phyloP scores from a whole-genome alignment of 2,113 vertebrate genomes.

The Montifringilla adamsi region DNA sequence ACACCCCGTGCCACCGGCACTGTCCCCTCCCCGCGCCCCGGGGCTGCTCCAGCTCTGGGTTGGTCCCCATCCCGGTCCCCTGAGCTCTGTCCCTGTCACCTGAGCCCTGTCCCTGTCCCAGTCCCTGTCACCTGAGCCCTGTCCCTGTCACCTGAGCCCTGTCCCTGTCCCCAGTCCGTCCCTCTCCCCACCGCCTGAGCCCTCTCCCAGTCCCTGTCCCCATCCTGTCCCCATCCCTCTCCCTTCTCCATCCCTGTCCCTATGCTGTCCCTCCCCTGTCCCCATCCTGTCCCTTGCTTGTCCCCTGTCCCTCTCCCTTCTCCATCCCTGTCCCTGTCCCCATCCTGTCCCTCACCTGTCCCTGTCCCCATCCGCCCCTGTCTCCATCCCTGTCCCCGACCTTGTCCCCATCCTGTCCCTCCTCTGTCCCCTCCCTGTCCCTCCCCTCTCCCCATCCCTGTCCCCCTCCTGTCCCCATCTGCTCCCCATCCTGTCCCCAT shows the following conservation, averaged over 20 bases:
- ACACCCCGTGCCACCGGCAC: neutral
- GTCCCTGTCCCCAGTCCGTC: too few species aligned
- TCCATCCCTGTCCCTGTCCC: too few species aligned
- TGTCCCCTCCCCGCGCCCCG: neutral
- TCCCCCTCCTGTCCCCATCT: neutral
- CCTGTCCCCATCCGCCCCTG: neutral
- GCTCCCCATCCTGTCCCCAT: neutral
- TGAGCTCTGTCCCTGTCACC: neutral
- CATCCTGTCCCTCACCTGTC: neutral
- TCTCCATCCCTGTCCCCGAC: neutral
- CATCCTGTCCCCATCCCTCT: too few species aligned
- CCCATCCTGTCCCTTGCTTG: neutral
- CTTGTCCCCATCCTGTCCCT: too few species aligned
- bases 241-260: neutral
- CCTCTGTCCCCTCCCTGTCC: too few species aligned
- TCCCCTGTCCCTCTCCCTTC: neutral
- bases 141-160: neutral
- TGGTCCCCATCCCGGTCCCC: neutral
- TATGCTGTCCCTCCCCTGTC: too few species aligned
- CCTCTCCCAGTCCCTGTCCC: too few species aligned
- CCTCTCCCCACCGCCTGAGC: too few species aligned
- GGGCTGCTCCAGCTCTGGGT: neutral
- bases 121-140: neutral
- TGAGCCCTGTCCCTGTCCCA: neutral
- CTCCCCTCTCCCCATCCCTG: neutral